Evolutionary conservation across 2,888 invertebrate species (phyloP).

Genomic region (Spilosoma lubricipeda): DNA sequence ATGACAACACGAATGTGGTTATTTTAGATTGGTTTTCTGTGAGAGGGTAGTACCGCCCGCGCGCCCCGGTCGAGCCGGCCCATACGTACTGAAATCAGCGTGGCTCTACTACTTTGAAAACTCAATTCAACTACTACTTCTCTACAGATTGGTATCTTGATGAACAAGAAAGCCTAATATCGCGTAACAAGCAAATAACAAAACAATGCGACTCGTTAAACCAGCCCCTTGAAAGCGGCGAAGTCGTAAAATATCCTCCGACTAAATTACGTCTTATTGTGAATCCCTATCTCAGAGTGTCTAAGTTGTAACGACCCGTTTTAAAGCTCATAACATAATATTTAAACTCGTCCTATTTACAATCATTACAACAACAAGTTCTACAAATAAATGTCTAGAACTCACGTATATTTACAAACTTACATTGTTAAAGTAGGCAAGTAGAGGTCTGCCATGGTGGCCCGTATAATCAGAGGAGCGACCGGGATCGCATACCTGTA

Average conservation of each 20-base stretch:
- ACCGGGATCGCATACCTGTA: not conserved
- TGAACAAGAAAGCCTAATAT: constrained; percentile 1
- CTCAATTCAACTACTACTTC: not conserved
- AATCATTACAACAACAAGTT: not conserved
- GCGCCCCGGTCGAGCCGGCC: too few relatives aligned
- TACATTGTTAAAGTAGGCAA: not conserved
- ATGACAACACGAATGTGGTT: too few relatives aligned
- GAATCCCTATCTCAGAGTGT: not conserved
- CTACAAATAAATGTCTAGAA: not conserved
- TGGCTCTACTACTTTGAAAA: too few relatives aligned
- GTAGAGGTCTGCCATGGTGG: not conserved
- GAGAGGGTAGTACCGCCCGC: too few relatives aligned
- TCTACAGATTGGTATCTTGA: not conserved
- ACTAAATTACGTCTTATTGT: constrained; percentile 5
- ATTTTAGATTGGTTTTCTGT: too few relatives aligned
- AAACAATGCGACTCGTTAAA: constrained; percentile 5
- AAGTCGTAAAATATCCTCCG: not conserved
- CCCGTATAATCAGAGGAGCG: not conserved
- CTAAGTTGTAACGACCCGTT: not conserved
- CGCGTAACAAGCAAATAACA: not conserved
- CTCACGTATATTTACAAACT: not conserved
- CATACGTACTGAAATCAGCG: too few relatives aligned
- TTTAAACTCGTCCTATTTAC: not conserved
- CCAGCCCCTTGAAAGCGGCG: not conserved
- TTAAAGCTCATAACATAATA: not conserved